These are phyloP conservation scores for Equus quagga DNA, from an alignment of 2,113 vertebrate genomes.

Conservation along the genomic window DNA sequence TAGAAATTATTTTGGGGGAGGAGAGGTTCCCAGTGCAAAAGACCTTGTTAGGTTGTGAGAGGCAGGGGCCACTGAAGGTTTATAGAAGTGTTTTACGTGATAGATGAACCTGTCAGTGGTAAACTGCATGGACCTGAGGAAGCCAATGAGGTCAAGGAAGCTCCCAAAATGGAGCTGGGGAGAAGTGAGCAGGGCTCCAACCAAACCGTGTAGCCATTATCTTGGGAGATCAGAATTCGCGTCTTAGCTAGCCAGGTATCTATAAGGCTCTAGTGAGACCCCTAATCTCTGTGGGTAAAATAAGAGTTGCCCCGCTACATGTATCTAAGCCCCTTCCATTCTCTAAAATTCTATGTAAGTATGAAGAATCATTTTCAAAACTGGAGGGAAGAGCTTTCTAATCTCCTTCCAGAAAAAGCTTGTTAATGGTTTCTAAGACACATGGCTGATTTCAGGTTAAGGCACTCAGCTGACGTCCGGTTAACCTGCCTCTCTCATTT, in stretches of 20 bases:
- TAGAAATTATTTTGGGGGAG: neutral
- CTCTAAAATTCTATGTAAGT: neutral
- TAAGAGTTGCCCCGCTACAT: neutral
- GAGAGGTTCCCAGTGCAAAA: neutral
- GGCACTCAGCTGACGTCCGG: neutral
- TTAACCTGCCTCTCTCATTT: neutral
- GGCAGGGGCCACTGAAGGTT: neutral
- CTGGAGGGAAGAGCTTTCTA: neutral
- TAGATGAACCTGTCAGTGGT: neutral
- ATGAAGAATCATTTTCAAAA: slow-evolving; percentile 24
- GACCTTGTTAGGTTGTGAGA: neutral
- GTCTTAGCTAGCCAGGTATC: neutral
- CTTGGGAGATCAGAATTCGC: neutral
- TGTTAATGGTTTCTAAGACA: neutral
- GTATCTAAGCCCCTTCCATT: neutral
- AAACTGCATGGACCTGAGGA: neutral
- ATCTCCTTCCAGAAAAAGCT: neutral
- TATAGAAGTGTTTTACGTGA: neutral
- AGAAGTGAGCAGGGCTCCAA: neutral
- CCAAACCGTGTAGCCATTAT: neutral
- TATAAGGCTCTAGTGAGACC: neutral
- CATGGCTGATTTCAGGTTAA: neutral
- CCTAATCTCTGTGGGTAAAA: neutral
- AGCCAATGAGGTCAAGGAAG: neutral
- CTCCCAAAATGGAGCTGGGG: neutral